Conservation (phyloP, 2,888 invertebrate species). For the Tubulanus polymorphus region DNA sequence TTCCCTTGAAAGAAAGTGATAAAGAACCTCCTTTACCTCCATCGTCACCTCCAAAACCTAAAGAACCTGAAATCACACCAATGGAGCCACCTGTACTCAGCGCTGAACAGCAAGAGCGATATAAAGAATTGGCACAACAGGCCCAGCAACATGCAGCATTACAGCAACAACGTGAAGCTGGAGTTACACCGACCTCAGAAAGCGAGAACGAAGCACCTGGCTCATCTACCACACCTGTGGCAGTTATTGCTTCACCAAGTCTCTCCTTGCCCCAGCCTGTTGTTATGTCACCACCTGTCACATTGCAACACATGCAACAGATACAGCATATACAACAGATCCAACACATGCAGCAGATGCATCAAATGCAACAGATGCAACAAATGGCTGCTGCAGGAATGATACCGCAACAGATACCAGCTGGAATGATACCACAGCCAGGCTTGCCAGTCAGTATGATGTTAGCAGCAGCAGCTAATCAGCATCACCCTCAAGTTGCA, state of each 20-base stretch:
- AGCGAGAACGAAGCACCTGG: conserved; percentile 28
- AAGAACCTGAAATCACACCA: conserved; percentile 25
- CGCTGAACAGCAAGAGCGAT: conserved; percentile 47
- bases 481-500: conserved; percentile 21
- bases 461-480: too few species aligned
- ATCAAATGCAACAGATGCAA: neutral
- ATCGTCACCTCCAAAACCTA: conserved; percentile 36
- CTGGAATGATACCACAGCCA: too few species aligned
- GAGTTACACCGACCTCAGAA: conserved; percentile 32
- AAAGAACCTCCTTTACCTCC: conserved; percentile 12
- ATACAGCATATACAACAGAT: neutral
- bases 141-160: conserved; percentile 76
- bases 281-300: conserved; percentile 17
- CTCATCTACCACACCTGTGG: too few species aligned
- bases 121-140: conserved; percentile 59
- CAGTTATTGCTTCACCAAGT: neutral
- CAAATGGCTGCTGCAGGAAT: conserved; percentile 21
- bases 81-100: conserved; percentile 37
- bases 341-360: neutral
- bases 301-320: conserved; percentile 22
- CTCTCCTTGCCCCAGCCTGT: conserved; percentile 13
- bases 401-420: conserved; percentile 22
- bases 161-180: conserved; percentile 58
- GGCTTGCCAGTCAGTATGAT: too few species aligned
- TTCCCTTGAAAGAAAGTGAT: neutral